Percentiles rank a stretch among this genome's conserved stretches.
Conservation (phyloP, 2,797 vertebrate species). For the Netta rufina region DNA sequence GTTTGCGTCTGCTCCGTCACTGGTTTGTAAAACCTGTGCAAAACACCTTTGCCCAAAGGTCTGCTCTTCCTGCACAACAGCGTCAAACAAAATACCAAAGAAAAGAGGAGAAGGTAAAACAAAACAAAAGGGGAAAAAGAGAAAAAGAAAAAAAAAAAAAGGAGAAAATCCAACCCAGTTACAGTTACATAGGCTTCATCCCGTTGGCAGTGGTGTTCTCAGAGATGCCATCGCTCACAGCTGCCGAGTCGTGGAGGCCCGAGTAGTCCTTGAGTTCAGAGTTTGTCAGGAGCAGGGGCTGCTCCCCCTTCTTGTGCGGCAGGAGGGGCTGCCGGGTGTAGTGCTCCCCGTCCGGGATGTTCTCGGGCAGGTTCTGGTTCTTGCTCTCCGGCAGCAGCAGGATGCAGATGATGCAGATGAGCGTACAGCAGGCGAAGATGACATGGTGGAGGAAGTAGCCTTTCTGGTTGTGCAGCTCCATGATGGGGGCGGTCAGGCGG, state of each 20-base stretch:
- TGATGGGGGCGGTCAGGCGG: slow-evolving; percentile 95
- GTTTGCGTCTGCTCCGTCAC: slow-evolving; percentile 61
- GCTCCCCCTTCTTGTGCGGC: slow-evolving; percentile 87
- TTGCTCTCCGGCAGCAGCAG: slow-evolving; percentile 94
- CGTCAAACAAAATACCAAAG: slow-evolving; percentile 62
- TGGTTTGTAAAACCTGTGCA: slow-evolving; percentile 74
- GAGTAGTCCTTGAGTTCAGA: slow-evolving; percentile 91
- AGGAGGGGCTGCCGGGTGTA: slow-evolving; percentile 92
- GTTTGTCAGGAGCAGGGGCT: slow-evolving; percentile 86
- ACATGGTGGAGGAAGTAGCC: slow-evolving; percentile 98
- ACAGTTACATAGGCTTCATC: slow-evolving; percentile 83
- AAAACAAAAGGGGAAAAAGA: not conserved
- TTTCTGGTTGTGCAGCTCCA: slow-evolving; percentile 98
- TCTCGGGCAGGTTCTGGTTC: slow-evolving; percentile 90
- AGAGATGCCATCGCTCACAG: slow-evolving; percentile 77
- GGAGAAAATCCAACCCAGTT: slow-evolving; percentile 59
- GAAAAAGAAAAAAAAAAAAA: not conserved
- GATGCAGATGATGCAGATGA: slow-evolving; percentile 99
- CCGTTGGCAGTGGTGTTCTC: slow-evolving; percentile 85
- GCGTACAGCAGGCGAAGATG: slow-evolving; percentile 97
- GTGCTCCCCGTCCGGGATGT: slow-evolving; percentile 88
- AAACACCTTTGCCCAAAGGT: slow-evolving; percentile 63
- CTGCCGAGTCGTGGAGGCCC: slow-evolving; percentile 83
- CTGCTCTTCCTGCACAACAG: slow-evolving; percentile 47
- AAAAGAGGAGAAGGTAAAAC: slow-evolving; percentile 17